Conservation (phyloP, 2,113 vertebrate species). For the Nannobrachium achirus region DNA sequence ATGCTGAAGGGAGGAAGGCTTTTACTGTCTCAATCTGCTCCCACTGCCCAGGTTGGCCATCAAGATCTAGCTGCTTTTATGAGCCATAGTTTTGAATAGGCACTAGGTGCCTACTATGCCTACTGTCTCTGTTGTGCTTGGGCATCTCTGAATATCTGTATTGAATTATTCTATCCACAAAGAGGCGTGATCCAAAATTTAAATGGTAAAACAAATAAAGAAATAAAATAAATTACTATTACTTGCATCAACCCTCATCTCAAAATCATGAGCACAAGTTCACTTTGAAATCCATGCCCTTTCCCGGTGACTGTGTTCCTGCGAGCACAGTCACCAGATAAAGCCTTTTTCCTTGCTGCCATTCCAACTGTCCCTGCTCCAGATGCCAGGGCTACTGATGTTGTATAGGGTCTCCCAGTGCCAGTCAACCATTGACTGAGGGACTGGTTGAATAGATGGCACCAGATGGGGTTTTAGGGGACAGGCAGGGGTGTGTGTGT, state of each 20-base stretch:
- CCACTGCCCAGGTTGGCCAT: constrained; percentile 51
- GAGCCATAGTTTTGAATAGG: constrained; percentile 56
- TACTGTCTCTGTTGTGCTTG: constrained; percentile 10
- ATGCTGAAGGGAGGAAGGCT: constrained; percentile 47
- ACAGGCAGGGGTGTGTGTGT: constrained; percentile 34
- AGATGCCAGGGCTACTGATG: constrained; percentile 71
- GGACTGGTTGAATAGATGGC: constrained; percentile 48
- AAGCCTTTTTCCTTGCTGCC: constrained; percentile 60
- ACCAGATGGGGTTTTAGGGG: constrained; percentile 74
- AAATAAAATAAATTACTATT: constrained; percentile 25
- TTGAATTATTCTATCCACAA: constrained; percentile 44
- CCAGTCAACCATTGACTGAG: constrained; percentile 60
- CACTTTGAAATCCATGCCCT: constrained; percentile 37
- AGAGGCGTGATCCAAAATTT: constrained; percentile 24
- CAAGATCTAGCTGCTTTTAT: constrained; percentile 65
- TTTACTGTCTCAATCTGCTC: constrained; percentile 76
- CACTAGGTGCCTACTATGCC: constrained; percentile 46
- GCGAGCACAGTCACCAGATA: constrained; percentile 65
- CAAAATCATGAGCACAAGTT: constrained; percentile 20
- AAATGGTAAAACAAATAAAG: neutral
- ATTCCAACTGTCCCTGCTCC: constrained; percentile 65
- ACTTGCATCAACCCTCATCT: constrained; percentile 48
- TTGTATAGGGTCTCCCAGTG: constrained; percentile 62
- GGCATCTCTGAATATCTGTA: constrained; percentile 38
- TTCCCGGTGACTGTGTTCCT: constrained; percentile 60